Evolutionary conservation across 2,888 invertebrate species (phyloP).

Genomic region (Napeogenes inachia): DNA sequence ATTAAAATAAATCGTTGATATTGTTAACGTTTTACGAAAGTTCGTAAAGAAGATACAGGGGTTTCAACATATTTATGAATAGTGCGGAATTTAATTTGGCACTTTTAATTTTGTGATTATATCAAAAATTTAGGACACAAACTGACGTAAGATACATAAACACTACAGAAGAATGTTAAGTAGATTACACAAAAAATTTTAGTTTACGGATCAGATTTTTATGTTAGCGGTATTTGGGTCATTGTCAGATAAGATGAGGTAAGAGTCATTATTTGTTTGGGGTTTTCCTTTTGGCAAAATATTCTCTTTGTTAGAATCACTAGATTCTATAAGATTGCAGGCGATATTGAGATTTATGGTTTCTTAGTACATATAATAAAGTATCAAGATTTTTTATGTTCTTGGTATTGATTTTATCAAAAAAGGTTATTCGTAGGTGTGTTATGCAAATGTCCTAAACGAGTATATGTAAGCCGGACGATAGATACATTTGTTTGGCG

Average conservation of each 20-base stretch:
- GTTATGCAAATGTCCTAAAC: conserved; percentile 39
- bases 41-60: too few species aligned
- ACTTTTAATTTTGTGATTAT: background rate
- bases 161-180: conserved; percentile 28
- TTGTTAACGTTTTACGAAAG: too few species aligned
- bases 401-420: too few species aligned
- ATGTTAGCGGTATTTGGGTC: conserved; percentile 48
- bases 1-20: too few species aligned
- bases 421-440: background rate
- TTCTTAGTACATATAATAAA: too few species aligned
- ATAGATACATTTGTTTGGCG: conserved; percentile 24
- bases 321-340: too few species aligned
- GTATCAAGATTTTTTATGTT: too few species aligned
- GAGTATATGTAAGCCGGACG: conserved; percentile 24
- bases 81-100: too few species aligned
- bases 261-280: conserved; percentile 20
- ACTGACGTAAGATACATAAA: conserved; percentile 19
- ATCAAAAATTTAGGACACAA: conserved; percentile 19
- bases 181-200: conserved; percentile 28
- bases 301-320: too few species aligned
- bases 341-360: too few species aligned
- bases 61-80: too few species aligned
- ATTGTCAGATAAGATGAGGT: conserved; percentile 27
- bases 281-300: conserved; percentile 51
- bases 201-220: conserved; percentile 53